phyloP scores from a whole-genome alignment of 2,113 vertebrate genomes.

The Actenoides lindsayi region DNA sequence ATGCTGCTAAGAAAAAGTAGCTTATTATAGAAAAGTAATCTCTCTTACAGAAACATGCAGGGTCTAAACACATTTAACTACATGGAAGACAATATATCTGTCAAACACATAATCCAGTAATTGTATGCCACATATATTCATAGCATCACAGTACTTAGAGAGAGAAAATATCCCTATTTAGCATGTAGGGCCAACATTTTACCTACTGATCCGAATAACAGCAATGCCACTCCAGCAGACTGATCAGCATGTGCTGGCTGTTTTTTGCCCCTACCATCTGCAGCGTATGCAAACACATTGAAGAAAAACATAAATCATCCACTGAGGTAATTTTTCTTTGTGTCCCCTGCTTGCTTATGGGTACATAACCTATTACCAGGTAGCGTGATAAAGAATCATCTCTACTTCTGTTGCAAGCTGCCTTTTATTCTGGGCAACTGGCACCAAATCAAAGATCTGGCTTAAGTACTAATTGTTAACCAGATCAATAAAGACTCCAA shows the following conservation, averaged over 20 bases:
- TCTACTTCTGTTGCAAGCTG: neutral
- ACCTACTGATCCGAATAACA: neutral
- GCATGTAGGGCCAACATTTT: neutral
- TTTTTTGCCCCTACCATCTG: constrained; percentile 12
- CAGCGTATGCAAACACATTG: neutral
- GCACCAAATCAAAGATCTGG: neutral
- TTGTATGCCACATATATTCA: neutral
- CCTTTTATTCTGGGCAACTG: neutral
- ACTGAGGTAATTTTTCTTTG: constrained; percentile 16
- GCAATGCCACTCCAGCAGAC: neutral
- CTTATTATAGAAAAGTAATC: neutral
- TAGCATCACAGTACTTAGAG: neutral
- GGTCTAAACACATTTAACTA: neutral
- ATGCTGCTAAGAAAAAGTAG: neutral
- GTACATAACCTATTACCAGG: neutral
- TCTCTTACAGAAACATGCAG: neutral
- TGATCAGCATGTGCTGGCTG: constrained; percentile 2
- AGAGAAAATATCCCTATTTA: neutral
- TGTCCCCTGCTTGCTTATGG: constrained; percentile 3
- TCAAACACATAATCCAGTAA: neutral
- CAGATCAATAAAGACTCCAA: neutral
- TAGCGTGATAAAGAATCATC: neutral
- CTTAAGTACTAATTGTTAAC: neutral
- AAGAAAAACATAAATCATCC: constrained; percentile 30
- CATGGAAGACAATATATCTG: neutral